A percentile compares a stretch with the other conserved stretches of the same genome.
Conservation (phyloP, 2,888 invertebrate genomes). For the Idaea aversata region DNA sequence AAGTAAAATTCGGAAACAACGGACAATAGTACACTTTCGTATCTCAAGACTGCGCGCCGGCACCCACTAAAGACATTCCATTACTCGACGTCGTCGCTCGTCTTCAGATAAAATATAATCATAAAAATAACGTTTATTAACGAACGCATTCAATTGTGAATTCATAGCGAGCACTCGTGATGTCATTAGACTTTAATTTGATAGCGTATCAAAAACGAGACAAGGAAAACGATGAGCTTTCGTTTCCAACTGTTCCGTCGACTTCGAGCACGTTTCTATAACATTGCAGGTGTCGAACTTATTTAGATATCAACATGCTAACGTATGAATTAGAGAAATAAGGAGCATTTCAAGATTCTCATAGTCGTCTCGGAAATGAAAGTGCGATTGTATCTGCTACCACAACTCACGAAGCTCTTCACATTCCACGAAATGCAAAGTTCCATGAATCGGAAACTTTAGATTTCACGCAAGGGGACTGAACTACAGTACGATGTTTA, state of each 20-base stretch:
- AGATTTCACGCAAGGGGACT: constrained; percentile 29
- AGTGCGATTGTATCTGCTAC: constrained; percentile 51
- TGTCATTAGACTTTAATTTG: constrained; percentile 60
- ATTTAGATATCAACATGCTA: constrained; percentile 9
- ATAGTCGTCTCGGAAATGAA: constrained; percentile 40
- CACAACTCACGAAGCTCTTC: constrained; percentile 50
- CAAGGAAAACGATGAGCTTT: constrained; percentile 42
- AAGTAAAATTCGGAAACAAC: constrained; percentile 57
- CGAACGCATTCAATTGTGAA: constrained; percentile 66
- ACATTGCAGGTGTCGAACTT: constrained; percentile 16
- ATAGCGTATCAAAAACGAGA: constrained; percentile 47
- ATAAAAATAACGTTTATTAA: constrained; percentile 61
- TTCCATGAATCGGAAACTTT: constrained; percentile 31
- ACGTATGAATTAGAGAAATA: constrained; percentile 23
- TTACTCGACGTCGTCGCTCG: constrained; percentile 42
- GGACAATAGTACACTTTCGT: constrained; percentile 59
- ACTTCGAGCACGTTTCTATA: not conserved
- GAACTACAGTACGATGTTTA: constrained; percentile 19
- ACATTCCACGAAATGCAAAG: constrained; percentile 43
- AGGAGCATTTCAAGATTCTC: constrained; percentile 38
- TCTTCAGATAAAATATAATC: constrained; percentile 41
- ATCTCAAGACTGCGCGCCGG: constrained; percentile 42
- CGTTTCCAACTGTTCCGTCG: constrained; percentile 31
- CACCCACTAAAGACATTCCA: constrained; percentile 52
- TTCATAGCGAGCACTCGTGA: constrained; percentile 56